These are phyloP conservation scores for Cyprinodon tularosa DNA, from an alignment of 2,113 vertebrate genomes.

Conservation along the genomic window DNA sequence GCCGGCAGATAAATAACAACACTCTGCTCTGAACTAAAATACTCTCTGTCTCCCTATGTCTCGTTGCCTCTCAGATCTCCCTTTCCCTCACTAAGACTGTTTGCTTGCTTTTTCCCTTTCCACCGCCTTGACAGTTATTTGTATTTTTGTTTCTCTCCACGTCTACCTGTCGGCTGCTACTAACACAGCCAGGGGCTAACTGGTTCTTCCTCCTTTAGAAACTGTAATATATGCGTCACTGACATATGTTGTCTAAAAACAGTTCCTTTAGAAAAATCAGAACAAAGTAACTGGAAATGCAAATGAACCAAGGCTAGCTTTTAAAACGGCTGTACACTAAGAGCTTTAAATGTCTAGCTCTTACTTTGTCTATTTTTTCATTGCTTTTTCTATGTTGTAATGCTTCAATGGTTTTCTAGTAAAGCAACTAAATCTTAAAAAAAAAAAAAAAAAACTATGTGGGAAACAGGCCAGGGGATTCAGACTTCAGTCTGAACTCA, in stretches of 20 bases:
- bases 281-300: conserved; percentile 25
- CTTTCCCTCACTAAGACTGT: conserved; percentile 39
- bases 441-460: background rate
- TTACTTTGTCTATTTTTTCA: background rate
- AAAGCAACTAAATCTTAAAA: conserved; percentile 15
- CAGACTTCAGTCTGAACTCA: conserved; percentile 18
- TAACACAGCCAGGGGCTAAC: conserved; percentile 74
- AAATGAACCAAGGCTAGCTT: conserved; percentile 6
- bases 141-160: conserved; percentile 70
- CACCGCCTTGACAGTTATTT: conserved; percentile 73
- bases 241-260: conserved; percentile 21
- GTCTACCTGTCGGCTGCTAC: conserved; percentile 73
- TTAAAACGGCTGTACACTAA: conserved; percentile 8
- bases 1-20: conserved; percentile 76
- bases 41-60: conserved; percentile 62
- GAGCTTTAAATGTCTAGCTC: conserved; percentile 11
- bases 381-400: background rate
- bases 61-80: conserved; percentile 62
- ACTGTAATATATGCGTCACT: conserved; percentile 52
- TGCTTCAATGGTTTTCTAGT: background rate
- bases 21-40: conserved; percentile 69
- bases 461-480: background rate
- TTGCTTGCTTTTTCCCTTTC: conserved; percentile 56
- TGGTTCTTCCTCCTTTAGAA: conserved; percentile 55
- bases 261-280: conserved; percentile 21